Percentiles rank a stretch among this genome's conserved stretches.
Evolutionary conservation across 2,113 vertebrate species (phyloP).

Genomic region (Pholis gunnellus): DNA sequence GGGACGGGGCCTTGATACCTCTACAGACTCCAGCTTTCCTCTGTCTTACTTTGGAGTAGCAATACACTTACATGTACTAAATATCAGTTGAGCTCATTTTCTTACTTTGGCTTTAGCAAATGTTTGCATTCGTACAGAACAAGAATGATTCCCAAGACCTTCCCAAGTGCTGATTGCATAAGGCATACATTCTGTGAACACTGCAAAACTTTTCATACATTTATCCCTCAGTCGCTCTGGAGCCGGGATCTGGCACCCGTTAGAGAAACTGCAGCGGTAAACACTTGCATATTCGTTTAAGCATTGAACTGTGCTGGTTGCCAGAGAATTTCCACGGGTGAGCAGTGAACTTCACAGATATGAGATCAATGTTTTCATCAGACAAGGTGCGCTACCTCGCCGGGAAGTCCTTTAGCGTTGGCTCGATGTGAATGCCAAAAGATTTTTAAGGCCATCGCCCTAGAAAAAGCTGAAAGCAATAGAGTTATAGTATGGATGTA

Average conservation of each 20-base stretch:
- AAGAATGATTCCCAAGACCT: not conserved
- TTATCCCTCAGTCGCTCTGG: not conserved
- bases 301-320: not conserved
- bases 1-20: too few relatives aligned
- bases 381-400: not conserved
- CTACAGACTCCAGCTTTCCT: too few relatives aligned
- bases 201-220: not conserved
- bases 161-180: not conserved
- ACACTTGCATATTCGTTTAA: not conserved
- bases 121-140: not conserved
- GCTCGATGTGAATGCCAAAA: slow-evolving; percentile 19
- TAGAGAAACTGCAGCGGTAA: not conserved
- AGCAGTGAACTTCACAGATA: slow-evolving; percentile 22
- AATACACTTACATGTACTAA: not conserved
- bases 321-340: not conserved
- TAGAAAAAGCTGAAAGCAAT: not conserved
- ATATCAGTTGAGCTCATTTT: not conserved
- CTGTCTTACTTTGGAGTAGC: too few relatives aligned
- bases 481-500: slow-evolving; percentile 1
- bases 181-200: not conserved
- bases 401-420: not conserved
- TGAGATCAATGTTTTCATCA: not conserved
- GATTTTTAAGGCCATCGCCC: not conserved
- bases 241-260: not conserved
- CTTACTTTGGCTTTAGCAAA: not conserved